These are phyloP conservation scores for Drosophila ambigua DNA, from an alignment of 1,140 invertebrate species.

Conservation along the genomic window DNA sequence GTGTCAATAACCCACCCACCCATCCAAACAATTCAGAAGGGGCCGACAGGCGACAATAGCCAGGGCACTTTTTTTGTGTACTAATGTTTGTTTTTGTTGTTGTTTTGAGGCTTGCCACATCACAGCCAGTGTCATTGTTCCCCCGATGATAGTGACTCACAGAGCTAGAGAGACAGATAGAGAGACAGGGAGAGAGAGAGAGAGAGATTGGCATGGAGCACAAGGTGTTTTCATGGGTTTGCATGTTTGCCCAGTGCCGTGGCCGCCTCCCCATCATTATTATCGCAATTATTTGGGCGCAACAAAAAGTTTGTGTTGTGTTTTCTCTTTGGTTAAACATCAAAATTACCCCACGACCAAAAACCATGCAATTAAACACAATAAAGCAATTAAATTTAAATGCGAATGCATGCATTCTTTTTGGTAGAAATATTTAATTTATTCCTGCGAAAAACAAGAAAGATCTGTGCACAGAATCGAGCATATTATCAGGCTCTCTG, in stretches of 20 bases:
- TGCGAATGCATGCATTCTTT: too few relatives aligned
- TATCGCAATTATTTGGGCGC: conserved; percentile 32
- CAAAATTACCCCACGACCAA: background rate
- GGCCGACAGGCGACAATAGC: conserved; percentile 39
- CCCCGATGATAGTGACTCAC: too few relatives aligned
- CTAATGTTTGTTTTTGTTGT: background rate
- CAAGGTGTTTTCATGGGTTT: background rate
- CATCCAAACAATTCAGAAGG: conserved; percentile 14
- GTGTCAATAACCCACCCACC: conserved; percentile 36
- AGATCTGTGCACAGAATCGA: too few relatives aligned
- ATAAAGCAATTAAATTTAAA: too few relatives aligned
- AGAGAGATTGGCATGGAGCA: too few relatives aligned
- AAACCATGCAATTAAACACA: too few relatives aligned
- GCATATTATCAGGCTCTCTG: too few relatives aligned
- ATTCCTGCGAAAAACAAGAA: too few relatives aligned
- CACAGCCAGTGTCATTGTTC: background rate
- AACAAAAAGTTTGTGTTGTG: conserved; percentile 7
- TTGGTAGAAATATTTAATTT: too few relatives aligned
- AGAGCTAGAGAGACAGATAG: too few relatives aligned
- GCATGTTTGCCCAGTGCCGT: background rate
- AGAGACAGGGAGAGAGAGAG: too few relatives aligned
- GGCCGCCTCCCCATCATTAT: background rate
- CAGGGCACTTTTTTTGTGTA: conserved; percentile 9
- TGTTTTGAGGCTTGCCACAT: background rate
- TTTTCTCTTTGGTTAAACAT: conserved; percentile 24